These are phyloP conservation scores for Drosophila imparisetae DNA, from an alignment of 2,888 invertebrate genomes.

Conservation along the genomic window DNA sequence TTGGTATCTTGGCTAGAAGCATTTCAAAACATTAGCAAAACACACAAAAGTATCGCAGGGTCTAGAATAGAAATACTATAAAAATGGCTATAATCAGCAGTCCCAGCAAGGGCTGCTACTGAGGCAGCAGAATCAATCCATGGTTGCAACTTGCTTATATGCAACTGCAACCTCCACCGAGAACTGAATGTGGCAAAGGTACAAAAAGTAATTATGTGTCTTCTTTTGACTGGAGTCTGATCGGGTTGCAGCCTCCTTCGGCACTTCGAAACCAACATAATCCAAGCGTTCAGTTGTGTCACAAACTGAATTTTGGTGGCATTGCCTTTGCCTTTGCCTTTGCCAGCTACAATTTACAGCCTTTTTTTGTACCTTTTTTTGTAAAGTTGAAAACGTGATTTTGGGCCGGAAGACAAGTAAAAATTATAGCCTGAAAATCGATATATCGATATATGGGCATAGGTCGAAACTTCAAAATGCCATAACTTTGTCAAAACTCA, in stretches of 20 bases:
- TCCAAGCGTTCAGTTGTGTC: conserved; percentile 26
- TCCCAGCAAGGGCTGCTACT: background rate
- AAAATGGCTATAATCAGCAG: background rate
- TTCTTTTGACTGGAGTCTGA: background rate
- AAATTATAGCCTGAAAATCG: too few species aligned
- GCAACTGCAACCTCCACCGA: background rate
- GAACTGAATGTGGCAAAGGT: background rate
- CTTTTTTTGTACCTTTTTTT: background rate
- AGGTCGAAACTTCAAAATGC: too few species aligned
- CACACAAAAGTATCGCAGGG: too few species aligned
- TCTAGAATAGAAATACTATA: background rate
- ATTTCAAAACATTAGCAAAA: background rate
- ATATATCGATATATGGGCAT: too few species aligned
- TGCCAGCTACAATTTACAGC: conserved; percentile 7
- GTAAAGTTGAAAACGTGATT: too few species aligned
- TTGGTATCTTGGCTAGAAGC: background rate
- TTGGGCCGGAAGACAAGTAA: too few species aligned
- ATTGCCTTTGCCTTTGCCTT: conserved; percentile 24
- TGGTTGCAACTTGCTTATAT: background rate
- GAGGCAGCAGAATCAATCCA: background rate
- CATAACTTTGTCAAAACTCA: too few species aligned
- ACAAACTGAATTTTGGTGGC: conserved; percentile 48
- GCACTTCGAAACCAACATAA: conserved; percentile 36
- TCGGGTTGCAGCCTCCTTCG: conserved; percentile 1
- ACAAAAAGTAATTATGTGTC: background rate